phyloP scores from a whole-genome alignment of 1,140 invertebrate species.

The Rhagoletis zephyria region DNA sequence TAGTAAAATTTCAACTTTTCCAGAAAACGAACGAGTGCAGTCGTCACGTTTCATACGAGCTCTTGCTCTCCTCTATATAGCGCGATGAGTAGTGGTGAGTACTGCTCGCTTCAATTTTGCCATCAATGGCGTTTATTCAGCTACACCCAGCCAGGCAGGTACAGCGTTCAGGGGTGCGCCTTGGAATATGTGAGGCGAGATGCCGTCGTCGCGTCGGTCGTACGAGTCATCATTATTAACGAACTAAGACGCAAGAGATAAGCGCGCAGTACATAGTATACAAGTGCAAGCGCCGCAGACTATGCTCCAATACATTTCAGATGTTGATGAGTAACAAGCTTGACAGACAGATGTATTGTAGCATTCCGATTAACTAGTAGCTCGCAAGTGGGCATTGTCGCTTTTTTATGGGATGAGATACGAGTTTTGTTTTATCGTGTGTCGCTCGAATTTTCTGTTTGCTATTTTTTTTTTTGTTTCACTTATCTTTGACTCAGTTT shows the following conservation, averaged over 20 bases:
- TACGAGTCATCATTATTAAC: not conserved
- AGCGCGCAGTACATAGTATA: not conserved
- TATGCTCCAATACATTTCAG: not conserved
- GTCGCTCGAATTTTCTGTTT: not conserved
- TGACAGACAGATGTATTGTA: too few relatives aligned
- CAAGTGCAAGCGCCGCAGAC: not conserved
- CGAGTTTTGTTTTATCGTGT: too few relatives aligned
- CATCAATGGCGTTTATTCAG: not conserved
- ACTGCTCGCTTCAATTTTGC: not conserved
- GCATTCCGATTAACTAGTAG: too few relatives aligned
- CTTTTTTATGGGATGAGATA: too few relatives aligned
- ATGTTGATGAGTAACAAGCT: too few relatives aligned
- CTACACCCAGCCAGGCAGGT: not conserved
- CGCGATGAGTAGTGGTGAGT: not conserved
- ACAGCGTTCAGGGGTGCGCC: not conserved
- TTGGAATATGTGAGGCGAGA: not conserved
- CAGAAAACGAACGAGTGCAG: not conserved
- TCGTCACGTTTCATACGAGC: not conserved
- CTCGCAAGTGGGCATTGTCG: too few relatives aligned
- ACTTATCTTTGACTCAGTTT: not conserved
- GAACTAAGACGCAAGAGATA: not conserved
- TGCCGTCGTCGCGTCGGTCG: not conserved
- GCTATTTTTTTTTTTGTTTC: not conserved
- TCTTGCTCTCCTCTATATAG: not conserved
- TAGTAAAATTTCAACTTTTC: slow-evolving; percentile 3